Percentiles rank a stretch among this genome's conserved stretches.
phyloP scores from a whole-genome alignment of 1,140 invertebrate species.

The Ostrea denselamellosa region DNA sequence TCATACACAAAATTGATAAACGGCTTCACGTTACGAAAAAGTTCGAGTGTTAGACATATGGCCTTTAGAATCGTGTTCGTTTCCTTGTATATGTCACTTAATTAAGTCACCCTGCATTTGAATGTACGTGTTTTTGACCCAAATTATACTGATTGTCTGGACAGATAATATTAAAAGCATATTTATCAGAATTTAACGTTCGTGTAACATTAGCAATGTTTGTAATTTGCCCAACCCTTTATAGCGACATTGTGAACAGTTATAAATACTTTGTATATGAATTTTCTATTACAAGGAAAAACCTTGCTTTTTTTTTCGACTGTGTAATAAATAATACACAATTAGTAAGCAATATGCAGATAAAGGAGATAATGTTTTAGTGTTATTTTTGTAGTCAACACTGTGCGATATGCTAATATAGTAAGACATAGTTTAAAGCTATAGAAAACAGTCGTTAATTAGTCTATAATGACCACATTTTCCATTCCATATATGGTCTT shows the following conservation, averaged over 20 bases:
- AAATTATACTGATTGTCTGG: neutral
- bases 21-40: neutral
- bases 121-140: constrained; percentile 21
- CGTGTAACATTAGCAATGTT: neutral
- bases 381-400: neutral
- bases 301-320: neutral
- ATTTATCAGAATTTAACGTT: constrained; percentile 7
- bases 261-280: neutral
- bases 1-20: neutral
- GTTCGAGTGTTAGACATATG: neutral
- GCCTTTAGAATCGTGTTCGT: constrained; percentile 16
- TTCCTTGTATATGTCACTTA: constrained; percentile 26
- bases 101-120: neutral
- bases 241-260: neutral
- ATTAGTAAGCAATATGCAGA: constrained; percentile 38
- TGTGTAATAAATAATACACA: constrained; percentile 17
- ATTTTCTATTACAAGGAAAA: constrained; percentile 2
- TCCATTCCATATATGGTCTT: constrained; percentile 6
- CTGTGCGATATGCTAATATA: neutral
- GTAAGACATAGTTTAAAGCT: neutral
- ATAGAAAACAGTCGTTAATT: neutral
- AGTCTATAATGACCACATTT: neutral
- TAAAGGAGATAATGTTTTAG: neutral
- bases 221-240: neutral
- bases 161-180: neutral